Conservation (phyloP, 2,113 vertebrate species). For the Argyrosomus japonicus region DNA sequence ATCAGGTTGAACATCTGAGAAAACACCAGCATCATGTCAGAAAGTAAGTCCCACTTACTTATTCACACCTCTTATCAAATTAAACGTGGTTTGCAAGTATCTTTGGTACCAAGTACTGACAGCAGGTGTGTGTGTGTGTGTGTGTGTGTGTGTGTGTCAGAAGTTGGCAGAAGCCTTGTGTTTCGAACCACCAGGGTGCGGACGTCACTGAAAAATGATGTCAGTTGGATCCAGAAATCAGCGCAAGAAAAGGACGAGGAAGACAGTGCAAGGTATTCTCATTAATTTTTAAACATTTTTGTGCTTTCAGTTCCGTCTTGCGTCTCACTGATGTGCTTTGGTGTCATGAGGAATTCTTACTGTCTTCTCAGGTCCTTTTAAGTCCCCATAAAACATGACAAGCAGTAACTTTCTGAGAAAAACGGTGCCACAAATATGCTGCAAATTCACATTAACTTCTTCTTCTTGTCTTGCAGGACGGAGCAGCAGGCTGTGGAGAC, state of each 20-base stretch:
- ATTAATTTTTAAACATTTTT: neutral
- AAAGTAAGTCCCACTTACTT: slow-evolving; percentile 46
- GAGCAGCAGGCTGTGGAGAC: neutral
- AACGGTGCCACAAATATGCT: neutral
- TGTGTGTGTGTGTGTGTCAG: slow-evolving; percentile 55
- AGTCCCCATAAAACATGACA: neutral
- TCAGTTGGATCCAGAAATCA: slow-evolving; percentile 70
- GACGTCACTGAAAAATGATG: slow-evolving; percentile 58
- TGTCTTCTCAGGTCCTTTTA: neutral
- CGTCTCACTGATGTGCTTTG: neutral
- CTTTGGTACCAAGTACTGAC: neutral
- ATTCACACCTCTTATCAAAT: neutral
- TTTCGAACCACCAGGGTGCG: slow-evolving; percentile 60
- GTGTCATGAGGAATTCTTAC: neutral
- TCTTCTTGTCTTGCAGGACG: slow-evolving; percentile 45
- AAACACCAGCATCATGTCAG: slow-evolving; percentile 61
- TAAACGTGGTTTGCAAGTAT: neutral
- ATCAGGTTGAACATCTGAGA: slow-evolving; percentile 34
- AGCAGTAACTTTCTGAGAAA: neutral
- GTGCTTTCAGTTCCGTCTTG: neutral
- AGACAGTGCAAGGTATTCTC: slow-evolving; percentile 43
- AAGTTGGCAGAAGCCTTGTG: slow-evolving; percentile 60
- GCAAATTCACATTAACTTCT: neutral
- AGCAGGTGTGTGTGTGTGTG: slow-evolving; percentile 17
- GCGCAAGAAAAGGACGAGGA: neutral